Evolutionary conservation across 1,140 invertebrate species (phyloP), one percentile per base, ranked within the genome.

Genomic region (Drosophila ogumai): DNA sequence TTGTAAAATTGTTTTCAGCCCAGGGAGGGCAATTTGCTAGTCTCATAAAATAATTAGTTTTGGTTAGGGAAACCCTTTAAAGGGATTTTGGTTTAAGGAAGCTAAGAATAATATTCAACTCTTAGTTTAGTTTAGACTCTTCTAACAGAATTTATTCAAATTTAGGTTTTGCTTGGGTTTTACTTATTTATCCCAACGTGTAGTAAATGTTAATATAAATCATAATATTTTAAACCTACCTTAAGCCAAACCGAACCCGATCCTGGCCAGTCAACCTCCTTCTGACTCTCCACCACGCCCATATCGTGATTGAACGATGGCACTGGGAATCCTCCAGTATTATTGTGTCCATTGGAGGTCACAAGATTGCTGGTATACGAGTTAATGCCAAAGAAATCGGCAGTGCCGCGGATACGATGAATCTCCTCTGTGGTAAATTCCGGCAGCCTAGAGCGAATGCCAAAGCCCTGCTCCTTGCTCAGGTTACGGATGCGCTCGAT

Each of bases 341-440:
- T 93, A 55, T 59, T 94, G 80, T 59, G 91, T 75, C 71, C 93
- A 91, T 90, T 94, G 59, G 50, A 88, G 1, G 61, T 82, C 0
- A 92, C 94, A 36, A 93, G 81, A 31, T 92, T 93, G 6, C 93
- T 93, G 0, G 94, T 94, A 75, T 95, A 96, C 12, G 93, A 92
- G 66, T 95, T 95, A 1, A 96, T 67, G 25, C 95, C 95, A 44
- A 95, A 94, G 92, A 95, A 95, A 79, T 95, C 95, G 1, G 93
- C 93, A 15, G 94, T 93, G 43, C 95, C 95, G 56, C 93, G 94
- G 6, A 96, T 93, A 28, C 92, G 78, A 47, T 93, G 77, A 3
- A 94, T 93, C 92, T 96, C 95, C 60, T 95, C 94, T 0, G 91
- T 60, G 22, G 94, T 95, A 75, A 96, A 96, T 64, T 92, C 93